Base-by-base conservation (phyloP, 1,140 invertebrate genomes). In the Pygmarrhopalites habei region DNA sequence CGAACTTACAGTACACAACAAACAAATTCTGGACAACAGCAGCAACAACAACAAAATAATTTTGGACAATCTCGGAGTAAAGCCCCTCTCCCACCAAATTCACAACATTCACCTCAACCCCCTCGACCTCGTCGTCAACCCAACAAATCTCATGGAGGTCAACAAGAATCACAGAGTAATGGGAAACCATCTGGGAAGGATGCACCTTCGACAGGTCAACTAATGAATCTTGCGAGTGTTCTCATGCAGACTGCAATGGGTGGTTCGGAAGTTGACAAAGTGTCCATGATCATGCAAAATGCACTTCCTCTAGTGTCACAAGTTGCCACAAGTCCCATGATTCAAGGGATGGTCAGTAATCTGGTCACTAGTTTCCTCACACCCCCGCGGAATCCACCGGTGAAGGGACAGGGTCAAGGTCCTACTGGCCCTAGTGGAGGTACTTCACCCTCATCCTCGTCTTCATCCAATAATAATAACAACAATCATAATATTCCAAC, bases 341-440 rank as follows among this genome's bases (percentile, higher is more conserved):
- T 71, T 46, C 69, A 71, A 43, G 51, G 57, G 15, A 63, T 66
- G 43, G 66, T 71, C 0, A 58, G 35, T 32, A 71, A 66, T 41
- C 28, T 71, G 1, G 69, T 71, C 5, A 62, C 66, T 12, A 64
- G 46, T 60, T 71, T 71, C 55, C 57, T 71, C 5, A 71, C 69
- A 1, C 69, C 69, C 28, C 69, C 69, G 1, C 23, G 60, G 29
- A 3, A 28, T n/a, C 39, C 46, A 30, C 29, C 29, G 35, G 28
- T 30, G 23, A 30, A n/a, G 2, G 28, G 28, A 56, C 12, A 25
- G 46, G 55, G 55, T 5, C 57, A 59, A 43, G 57, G 57, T 23
- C 57, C 14, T 7, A 35, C 10, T 44, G 15, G 15, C 5, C 12
- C 57, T 17, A n/a, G 17, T 21, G 10, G 12, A 19, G n/a, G 26